These are phyloP conservation scores for Dasyurus viverrinus DNA, from an alignment of 2,113 vertebrate genomes.

Conservation along the genomic window DNA sequence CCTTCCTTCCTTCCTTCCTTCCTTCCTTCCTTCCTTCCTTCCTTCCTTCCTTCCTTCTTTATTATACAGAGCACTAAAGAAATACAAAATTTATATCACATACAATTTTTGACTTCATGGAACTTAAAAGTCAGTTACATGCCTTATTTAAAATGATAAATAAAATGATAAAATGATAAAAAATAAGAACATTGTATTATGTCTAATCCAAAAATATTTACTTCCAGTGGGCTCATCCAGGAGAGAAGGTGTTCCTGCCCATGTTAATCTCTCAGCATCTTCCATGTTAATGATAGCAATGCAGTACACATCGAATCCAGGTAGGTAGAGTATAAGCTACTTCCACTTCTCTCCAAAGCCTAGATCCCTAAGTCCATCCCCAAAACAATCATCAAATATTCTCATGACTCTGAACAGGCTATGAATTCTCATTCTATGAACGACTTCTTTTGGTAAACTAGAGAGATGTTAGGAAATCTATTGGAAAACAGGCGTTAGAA, in stretches of 20 bases:
- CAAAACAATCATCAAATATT: neutral
- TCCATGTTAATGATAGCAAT: slow-evolving; percentile 99
- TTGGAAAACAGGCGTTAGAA: slow-evolving; percentile 27
- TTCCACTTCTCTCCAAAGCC: neutral
- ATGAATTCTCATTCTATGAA: neutral
- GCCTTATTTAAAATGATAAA: slow-evolving; percentile 31
- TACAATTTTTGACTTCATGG: neutral
- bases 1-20: neutral
- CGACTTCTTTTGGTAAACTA: slow-evolving; percentile 16
- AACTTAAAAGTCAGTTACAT: neutral
- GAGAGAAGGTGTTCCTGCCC: slow-evolving; percentile 95
- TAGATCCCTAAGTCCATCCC: neutral
- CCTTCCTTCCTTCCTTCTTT: neutral
- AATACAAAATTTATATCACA: neutral
- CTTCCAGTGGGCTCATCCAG: slow-evolving; percentile 95
- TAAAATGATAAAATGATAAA: slow-evolving; percentile 17
- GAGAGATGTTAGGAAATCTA: neutral
- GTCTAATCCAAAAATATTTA: slow-evolving; percentile 61
- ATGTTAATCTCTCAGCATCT: slow-evolving; percentile 97
- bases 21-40: neutral
- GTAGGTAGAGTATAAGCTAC: slow-evolving; percentile 78
- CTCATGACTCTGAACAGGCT: neutral
- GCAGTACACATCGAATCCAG: slow-evolving; percentile 99
- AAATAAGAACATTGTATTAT: neutral
- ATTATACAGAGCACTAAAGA: neutral